Conservation (phyloP, 2,113 vertebrate genomes). For the Pygoscelis antarcticus region DNA sequence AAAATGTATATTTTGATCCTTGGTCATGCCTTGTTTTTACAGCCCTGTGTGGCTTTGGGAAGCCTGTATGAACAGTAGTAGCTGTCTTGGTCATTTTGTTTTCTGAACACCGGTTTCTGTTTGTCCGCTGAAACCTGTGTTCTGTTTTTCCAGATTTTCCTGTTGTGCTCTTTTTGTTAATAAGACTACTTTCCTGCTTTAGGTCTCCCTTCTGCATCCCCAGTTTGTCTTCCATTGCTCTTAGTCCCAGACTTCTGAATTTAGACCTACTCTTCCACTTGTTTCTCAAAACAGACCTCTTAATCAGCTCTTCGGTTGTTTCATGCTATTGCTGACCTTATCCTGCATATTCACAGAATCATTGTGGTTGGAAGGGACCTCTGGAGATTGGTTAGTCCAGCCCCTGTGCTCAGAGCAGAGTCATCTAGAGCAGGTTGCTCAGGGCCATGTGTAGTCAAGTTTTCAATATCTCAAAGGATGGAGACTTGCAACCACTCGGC, state of each 20-base stretch:
- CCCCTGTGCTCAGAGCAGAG: not conserved
- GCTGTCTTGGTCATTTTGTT: not conserved
- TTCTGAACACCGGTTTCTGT: not conserved
- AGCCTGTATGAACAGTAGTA: not conserved
- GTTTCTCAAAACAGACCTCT: not conserved
- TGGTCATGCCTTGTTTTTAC: not conserved
- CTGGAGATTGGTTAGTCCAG: not conserved
- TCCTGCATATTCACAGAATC: not conserved
- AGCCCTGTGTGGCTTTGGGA: not conserved
- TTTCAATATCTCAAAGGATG: not conserved
- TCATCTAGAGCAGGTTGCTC: not conserved
- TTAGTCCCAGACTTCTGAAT: not conserved
- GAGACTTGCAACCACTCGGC: not conserved
- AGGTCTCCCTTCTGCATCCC: not conserved
- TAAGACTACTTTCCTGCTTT: not conserved
- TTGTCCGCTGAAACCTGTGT: not conserved
- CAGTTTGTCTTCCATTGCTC: not conserved
- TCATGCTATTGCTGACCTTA: not conserved
- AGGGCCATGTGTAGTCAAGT: not conserved
- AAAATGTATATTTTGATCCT: not conserved
- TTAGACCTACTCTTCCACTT: not conserved
- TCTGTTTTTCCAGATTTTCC: not conserved
- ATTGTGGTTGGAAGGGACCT: not conserved
- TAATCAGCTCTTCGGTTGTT: not conserved
- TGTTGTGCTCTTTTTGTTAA: not conserved